phyloP scores from a whole-genome alignment of 30 jellyfish, hydroid and myxozoan genomes.

The Rhopilema esculentum region DNA sequence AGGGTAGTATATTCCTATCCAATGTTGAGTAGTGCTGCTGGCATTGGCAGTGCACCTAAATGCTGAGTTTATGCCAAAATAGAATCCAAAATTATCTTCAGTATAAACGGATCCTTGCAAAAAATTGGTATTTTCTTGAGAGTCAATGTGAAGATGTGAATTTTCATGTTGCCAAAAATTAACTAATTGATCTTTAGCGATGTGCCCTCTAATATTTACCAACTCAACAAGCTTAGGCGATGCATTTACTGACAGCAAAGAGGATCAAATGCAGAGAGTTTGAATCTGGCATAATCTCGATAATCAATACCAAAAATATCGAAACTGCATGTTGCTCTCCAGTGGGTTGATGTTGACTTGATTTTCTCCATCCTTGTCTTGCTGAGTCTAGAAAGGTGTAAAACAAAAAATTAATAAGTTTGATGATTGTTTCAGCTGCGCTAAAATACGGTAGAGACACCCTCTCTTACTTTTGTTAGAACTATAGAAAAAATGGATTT shows the following conservation, averaged over 20 bases:
- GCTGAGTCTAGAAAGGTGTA: too few relatives aligned
- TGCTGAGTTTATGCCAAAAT: not conserved
- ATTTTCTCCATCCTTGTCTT: not conserved
- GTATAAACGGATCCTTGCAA: not conserved
- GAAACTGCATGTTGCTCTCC: conserved; percentile 7
- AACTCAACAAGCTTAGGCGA: not conserved
- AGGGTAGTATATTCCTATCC: too few relatives aligned
- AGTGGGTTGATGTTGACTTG: not conserved
- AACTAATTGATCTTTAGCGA: too few relatives aligned
- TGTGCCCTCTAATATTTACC: not conserved
- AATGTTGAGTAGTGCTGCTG: not conserved
- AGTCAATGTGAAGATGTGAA: too few relatives aligned
- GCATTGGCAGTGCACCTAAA: not conserved
- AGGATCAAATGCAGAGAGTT: not conserved
- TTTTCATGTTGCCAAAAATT: too few relatives aligned
- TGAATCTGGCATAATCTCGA: not conserved
- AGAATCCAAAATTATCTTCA: not conserved
- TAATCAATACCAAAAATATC: not conserved
- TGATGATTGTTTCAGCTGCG: too few relatives aligned
- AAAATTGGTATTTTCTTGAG: too few relatives aligned
- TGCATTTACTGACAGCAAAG: not conserved
- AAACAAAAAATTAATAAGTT: too few relatives aligned
- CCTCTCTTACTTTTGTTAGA: too few relatives aligned
- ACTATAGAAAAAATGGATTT: too few relatives aligned
- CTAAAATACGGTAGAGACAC: too few relatives aligned